Evolutionary conservation across 2,888 invertebrate genomes (phyloP), one percentile per base, ranked within the genome.

Genomic region (Anarsia innoxiella): DNA sequence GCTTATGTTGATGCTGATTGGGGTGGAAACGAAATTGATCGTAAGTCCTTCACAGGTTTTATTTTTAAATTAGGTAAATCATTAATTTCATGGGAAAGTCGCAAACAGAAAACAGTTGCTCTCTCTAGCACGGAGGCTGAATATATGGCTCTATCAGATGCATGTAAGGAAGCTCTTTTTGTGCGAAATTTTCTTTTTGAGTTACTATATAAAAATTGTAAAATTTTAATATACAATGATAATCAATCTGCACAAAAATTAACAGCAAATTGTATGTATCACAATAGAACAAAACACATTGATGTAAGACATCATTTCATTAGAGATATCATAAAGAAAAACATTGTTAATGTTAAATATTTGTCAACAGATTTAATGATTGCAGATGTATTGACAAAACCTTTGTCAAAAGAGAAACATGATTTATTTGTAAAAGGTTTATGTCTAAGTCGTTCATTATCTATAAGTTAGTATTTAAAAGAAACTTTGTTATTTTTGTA

Each of bases 31-130:
- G 14, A 40, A 1, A 2, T 37, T 1, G 46, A 51, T 25, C 30
- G 50, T 1, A 36, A 23, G 1, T 53, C 48, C 1, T 51, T 42
- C n/a, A 46, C 51, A 2, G 49, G 48, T n/a, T 54, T 25, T 35
- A 30, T 44, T 9, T 51, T 51, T 35, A 37, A 23, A 15, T 10
- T 43, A 28, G 40, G 41, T n/a, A 33, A 28, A 1, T 37, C 37
- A 0, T 16, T 44, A 3, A 11, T 27, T 12, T 40, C 42, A 1
- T 46, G 44, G 42, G 42, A 45, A 30, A 42, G 42, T 29, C 31
- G 44, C 1, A 48, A 48, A 32, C 48, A 48, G 14, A 13, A 25
- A 16, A 45, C 42, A 1, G 39, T 45, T 2, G 44, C 44, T 19
- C 19, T 19, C 19, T 19, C 19, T 6, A 19, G 19, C 19, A 19